Base-by-base conservation (phyloP, 2,888 invertebrate species). In the Volucella inflata region DNA sequence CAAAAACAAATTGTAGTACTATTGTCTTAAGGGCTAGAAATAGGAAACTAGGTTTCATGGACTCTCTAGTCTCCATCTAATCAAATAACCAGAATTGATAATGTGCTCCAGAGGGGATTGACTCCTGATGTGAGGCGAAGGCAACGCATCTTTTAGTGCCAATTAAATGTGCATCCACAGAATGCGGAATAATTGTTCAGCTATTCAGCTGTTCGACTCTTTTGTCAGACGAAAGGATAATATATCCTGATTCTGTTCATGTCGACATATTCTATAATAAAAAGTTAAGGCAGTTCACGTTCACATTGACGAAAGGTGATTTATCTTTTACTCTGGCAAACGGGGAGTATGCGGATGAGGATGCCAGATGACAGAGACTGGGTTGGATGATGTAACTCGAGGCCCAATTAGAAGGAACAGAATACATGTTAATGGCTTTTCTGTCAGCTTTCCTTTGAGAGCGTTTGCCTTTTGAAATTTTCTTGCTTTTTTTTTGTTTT, bases 401-500 rank as follows among this genome's bases (percentile, higher is more conserved):
- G 14, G 74, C 80, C 84, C 84, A 84, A 84, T 84, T 84, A 84
- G 80, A 79, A 64, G 42, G 51, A 64, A 75, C 74, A 70, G 77
- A 74, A 80, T 75, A 59, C 84, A 75, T 75, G 80, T 70, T 84
- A 80, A 84, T 84, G 80, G 75, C 44, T 80, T 80, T 71, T 65
- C 70, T 75, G 84, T 70, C 74, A 80, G 74, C 44, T 46, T 80
- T 75, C 74, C 70, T 64, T 65, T 71, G 80, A 74, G 74, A 68
- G 53, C 36, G 67, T 30, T 74, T 84, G 80, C 74, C 75, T 75
- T 72, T 78, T 70, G 50, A 53, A 38, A 57, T 48, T 75, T 51
- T 72, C 67, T 42, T 59, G 14, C 30, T 36, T 17, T 51, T 8
- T n/a, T n/a, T 44, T 60, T 64, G 42, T 21, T 60, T 62, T 36